Evolutionary conservation across 2,113 vertebrate genomes (phyloP).

Genomic region (Myocastor coypus): DNA sequence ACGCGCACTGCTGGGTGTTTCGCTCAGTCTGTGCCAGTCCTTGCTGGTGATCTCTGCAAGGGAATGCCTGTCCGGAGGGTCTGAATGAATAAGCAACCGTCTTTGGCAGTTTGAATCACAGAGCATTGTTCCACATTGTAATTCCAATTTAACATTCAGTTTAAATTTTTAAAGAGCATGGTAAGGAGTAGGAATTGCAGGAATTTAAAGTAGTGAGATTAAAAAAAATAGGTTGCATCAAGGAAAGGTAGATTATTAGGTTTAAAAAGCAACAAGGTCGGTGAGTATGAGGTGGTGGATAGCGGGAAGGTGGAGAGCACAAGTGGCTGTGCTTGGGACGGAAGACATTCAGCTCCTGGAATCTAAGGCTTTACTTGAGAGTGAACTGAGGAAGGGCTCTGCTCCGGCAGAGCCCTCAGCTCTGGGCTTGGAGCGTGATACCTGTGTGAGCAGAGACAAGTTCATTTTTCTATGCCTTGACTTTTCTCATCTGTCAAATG

Average conservation of each 20-base stretch:
- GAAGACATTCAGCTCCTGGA: not conserved
- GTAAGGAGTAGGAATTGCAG: not conserved
- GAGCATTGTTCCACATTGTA: constrained; percentile 17
- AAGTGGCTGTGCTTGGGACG: not conserved
- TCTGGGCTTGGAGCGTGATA: not conserved
- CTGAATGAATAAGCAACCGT: not conserved
- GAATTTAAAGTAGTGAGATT: not conserved
- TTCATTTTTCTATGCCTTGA: constrained; percentile 27
- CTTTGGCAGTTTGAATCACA: not conserved
- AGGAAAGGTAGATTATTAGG: constrained; percentile 3
- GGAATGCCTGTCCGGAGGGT: not conserved
- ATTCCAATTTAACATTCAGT: not conserved
- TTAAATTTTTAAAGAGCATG: constrained; percentile 10
- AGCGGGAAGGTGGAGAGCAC: not conserved
- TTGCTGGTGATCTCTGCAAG: not conserved
- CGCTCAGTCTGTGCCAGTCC: not conserved
- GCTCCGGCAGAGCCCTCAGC: not conserved
- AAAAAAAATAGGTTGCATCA: constrained; percentile 7
- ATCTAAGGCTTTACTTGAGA: not conserved
- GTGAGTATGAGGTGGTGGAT: not conserved
- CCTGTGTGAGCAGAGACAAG: not conserved
- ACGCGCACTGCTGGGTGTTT: not conserved
- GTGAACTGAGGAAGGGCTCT: not conserved
- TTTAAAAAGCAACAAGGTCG: not conserved
- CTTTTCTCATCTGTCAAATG: constrained; percentile 43